Base-by-base conservation (phyloP, 2,113 vertebrate species). In the Trogon melanurus region DNA sequence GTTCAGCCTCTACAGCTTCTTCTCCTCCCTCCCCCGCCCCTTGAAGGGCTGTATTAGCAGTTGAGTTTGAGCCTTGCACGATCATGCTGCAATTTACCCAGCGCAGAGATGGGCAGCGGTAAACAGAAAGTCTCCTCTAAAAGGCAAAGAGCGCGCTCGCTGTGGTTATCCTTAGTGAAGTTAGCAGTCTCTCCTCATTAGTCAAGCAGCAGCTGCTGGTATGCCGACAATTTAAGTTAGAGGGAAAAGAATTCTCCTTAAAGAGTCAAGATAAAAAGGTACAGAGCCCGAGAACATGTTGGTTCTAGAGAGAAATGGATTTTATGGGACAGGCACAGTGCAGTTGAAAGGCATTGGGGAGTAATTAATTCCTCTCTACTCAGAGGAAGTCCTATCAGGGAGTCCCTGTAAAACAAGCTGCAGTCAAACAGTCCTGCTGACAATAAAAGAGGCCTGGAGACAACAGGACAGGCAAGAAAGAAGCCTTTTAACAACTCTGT, bases 261-360 rank as follows among this genome's bases (percentile, higher is more conserved):
- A 69, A 82, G 53, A 48, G 38, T 62, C 18, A 32, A 67, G 66
- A 61, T 53, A 64, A 50, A 89, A 79, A 38, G 34, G 38, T 13
- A 69, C 17, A 3, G 1, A 44, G 45, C 12, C 48, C 45, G 13
- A 41, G 41, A 41, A 41, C 41, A 41, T 41, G 41, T 41, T 41
- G 41, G 41, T 41, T 41, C 41, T 41, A 41, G 41, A 41, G 41
- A 41, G 41, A 41, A 41, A 41, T 41, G 41, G 41, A 41, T 41
- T 41, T 41, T 41, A 41, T 41, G 41, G 41, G 41, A 41, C 41
- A 41, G 41, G 41, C 41, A 41, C 41, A 41, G 41, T 41, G 41
- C 0, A 0, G 10, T 2, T 25, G 27, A 41, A 67, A 54, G 45
- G 29, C 48, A 32, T 2, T 1, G 4, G 3, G 4, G 62, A 54